These are phyloP conservation scores for Ophion obscuratus DNA, from an alignment of 2,888 invertebrate species.

Conservation along the genomic window DNA sequence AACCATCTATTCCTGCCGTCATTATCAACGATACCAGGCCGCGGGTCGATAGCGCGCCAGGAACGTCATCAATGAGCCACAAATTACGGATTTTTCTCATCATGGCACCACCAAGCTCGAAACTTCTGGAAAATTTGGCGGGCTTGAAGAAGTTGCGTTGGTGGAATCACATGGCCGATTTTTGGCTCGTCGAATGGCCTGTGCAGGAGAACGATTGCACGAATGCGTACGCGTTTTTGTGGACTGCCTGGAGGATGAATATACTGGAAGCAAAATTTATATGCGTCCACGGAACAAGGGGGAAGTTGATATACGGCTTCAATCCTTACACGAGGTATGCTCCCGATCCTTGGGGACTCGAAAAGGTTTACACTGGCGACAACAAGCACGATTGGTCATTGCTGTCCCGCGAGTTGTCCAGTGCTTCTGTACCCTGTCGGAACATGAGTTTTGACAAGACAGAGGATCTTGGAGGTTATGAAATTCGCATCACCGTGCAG, in stretches of 20 bases:
- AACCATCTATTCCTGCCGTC: not conserved
- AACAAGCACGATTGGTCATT: slow-evolving; percentile 42
- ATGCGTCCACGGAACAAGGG: slow-evolving; percentile 54
- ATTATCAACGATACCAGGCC: slow-evolving; percentile 5
- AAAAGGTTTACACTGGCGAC: slow-evolving; percentile 1
- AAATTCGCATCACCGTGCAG: slow-evolving; percentile 9
- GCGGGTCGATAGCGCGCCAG: not conserved
- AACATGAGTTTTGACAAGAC: slow-evolving; percentile 40
- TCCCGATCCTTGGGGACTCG: slow-evolving; percentile 59
- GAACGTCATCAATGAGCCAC: not conserved
- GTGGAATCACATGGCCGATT: slow-evolving; percentile 69
- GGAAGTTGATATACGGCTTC: slow-evolving; percentile 63
- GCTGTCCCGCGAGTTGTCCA: not conserved
- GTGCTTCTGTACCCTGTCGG: slow-evolving; percentile 8
- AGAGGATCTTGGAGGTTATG: slow-evolving; percentile 35
- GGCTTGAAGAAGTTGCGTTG: slow-evolving; percentile 54
- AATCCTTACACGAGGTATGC: slow-evolving; percentile 67
- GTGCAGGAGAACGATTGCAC: slow-evolving; percentile 49
- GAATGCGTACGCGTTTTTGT: slow-evolving; percentile 56
- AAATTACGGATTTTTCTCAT: slow-evolving; percentile 27
- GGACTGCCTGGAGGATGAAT: slow-evolving; percentile 63
- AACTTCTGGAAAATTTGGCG: not conserved
- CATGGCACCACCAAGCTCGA: not conserved
- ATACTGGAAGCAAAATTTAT: slow-evolving; percentile 64
- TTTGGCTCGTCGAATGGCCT: slow-evolving; percentile 54